Base-by-base conservation (phyloP, 2,113 vertebrate species). In the Maccullochella peelii region DNA sequence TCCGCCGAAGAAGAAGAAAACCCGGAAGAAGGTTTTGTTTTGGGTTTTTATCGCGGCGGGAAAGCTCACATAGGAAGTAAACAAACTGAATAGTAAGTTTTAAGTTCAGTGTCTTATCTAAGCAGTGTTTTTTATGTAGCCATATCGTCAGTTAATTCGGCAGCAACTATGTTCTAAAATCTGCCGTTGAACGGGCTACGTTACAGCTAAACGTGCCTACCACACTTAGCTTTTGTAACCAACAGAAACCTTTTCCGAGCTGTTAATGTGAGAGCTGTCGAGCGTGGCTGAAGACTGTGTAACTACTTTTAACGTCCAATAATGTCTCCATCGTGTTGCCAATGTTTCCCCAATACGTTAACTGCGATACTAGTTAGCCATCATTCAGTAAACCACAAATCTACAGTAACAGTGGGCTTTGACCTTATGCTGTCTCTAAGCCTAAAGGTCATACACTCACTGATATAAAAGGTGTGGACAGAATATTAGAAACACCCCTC, bases 1-100 rank as follows among this genome's bases (percentile, higher is more conserved):
- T 14, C 20, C 18, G 1, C 1, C 76, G 57, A 89, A 67, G 80
- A 90, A 88, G 89, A 21, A 2, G 47, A 16, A 86, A 5, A 75
- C 30, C 66, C 77, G 89, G 91, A 93, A 88, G 75, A 42, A 1
- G 1, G 12, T 0, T 50, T 33, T 82, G 33, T 80, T 79, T 6
- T 87, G 68, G 59, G 25, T 55, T 63, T 38, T 25, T 5, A 2
- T 21, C 8, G 55, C 47, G 67, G 85, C 91, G 85, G 82, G 82
- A 82, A 84, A 70, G 7, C 1, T 5, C 11, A 21, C 10, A 0
- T 6, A 15, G 33, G 36, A 69, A 40, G 33, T 47, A 58, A 44
- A 20, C 25, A 38, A 36, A 42, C 16, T 23, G 1, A n/a, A 55
- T 5, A 25, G 79, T 73, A 59, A 50, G 21, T 65, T 72, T 38